Percentiles rank a stretch among this genome's conserved stretches.
phyloP scores from a whole-genome alignment of 2,113 vertebrate species.

The Isurus oxyrinchus region DNA sequence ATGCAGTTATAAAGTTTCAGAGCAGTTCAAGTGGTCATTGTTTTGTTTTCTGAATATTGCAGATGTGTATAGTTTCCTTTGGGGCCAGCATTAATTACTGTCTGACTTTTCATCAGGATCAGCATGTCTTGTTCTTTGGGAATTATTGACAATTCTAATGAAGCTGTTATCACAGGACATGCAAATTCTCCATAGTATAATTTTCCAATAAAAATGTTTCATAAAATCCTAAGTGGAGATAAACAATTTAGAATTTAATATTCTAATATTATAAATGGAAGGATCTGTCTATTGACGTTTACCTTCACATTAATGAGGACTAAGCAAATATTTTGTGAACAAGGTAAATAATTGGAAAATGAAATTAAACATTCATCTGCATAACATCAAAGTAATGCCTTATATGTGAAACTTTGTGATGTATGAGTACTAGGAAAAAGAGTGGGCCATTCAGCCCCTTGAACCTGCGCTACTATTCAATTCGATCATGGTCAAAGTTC shows the following conservation, averaged over 20 bases:
- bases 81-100: background rate
- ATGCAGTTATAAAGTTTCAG: background rate
- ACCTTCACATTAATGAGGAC: background rate
- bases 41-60: background rate
- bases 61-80: background rate
- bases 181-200: background rate
- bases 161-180: background rate
- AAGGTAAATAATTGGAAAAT: background rate
- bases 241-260: background rate
- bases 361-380: background rate
- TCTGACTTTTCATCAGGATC: background rate
- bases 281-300: background rate
- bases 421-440: background rate
- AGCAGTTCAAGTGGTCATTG: background rate
- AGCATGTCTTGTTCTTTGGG: background rate
- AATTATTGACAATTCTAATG: conserved; percentile 3
- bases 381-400: background rate
- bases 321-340: background rate
- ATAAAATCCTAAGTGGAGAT: background rate
- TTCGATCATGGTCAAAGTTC: background rate
- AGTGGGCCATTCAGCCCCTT: background rate
- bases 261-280: background rate
- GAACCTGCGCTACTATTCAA: background rate
- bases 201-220: background rate
- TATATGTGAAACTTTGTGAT: background rate